Evolutionary conservation across 2,113 vertebrate genomes (phyloP).

Genomic region (Centropristis striata): DNA sequence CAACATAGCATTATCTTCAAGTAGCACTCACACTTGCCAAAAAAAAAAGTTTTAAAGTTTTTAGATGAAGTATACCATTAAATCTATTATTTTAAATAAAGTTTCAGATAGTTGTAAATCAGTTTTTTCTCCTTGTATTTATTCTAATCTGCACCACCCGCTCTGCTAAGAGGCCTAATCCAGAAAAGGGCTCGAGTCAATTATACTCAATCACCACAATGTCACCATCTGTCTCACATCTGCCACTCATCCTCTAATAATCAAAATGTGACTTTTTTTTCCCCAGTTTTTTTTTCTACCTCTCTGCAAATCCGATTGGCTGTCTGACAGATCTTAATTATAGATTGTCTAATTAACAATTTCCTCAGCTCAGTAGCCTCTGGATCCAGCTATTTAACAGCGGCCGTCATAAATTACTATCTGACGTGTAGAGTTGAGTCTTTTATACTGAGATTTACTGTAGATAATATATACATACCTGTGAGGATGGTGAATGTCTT

Average conservation of each 20-base stretch:
- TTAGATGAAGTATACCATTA: constrained; percentile 4
- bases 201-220: constrained; percentile 52
- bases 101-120: no score
- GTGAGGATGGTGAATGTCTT: constrained; percentile 7
- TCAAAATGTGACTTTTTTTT: constrained; percentile 49
- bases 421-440: constrained; percentile 35
- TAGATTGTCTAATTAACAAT: constrained; percentile 84
- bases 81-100: constrained; percentile 63
- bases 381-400: constrained; percentile 66
- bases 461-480: constrained; percentile 45
- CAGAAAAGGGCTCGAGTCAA: constrained; percentile 47
- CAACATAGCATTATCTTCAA: no score
- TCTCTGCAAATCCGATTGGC: constrained; percentile 71
- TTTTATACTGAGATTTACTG: constrained; percentile 46
- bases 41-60: neutral
- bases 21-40: neutral
- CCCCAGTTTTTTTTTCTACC: neutral
- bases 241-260: constrained; percentile 76
- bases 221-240: constrained; percentile 76
- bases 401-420: constrained; percentile 45
- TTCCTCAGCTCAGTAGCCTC: constrained; percentile 71
- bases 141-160: neutral
- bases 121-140: neutral
- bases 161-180: constrained; percentile 24
- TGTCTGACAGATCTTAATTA: constrained; percentile 80